Evolutionary conservation across 2,113 vertebrate genomes (phyloP).

Genomic region (Plestiodon gilberti): DNA sequence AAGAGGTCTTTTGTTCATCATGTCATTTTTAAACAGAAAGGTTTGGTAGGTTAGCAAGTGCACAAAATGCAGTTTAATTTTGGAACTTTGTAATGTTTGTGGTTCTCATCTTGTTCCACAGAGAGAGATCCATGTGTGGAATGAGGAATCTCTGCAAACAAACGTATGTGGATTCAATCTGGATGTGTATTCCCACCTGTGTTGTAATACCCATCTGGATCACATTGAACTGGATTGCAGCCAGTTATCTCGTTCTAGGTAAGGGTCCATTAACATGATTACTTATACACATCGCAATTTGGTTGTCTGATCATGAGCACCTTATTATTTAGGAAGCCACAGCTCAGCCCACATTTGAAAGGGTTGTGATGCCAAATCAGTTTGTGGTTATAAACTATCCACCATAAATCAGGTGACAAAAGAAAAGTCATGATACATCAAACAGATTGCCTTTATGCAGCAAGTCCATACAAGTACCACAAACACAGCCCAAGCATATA

Average conservation of each 20-base stretch:
- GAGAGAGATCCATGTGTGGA: background rate
- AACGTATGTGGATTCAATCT: background rate
- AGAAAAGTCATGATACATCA: slow-evolving; percentile 65
- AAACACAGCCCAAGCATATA: slow-evolving; percentile 31
- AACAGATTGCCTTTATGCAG: slow-evolving; percentile 70
- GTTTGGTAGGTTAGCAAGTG: background rate
- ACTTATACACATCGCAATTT: background rate
- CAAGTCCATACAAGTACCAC: slow-evolving; percentile 62
- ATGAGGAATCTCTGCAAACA: background rate
- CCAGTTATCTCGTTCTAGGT: too few species aligned
- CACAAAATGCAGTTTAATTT: background rate
- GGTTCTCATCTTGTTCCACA: background rate
- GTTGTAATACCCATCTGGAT: background rate
- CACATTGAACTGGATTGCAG: background rate
- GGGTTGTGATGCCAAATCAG: background rate
- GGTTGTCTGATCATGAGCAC: background rate
- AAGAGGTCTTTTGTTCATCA: background rate
- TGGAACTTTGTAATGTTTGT: background rate
- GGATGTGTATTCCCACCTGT: background rate
- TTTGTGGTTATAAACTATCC: slow-evolving; percentile 17
- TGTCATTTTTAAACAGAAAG: background rate
- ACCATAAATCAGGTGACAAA: slow-evolving; percentile 65
- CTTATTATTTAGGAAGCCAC: background rate
- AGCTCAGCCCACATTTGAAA: background rate
- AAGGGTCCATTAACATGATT: background rate